phyloP scores from a whole-genome alignment of 2,888 invertebrate genomes.

The Andrena praecox region DNA sequence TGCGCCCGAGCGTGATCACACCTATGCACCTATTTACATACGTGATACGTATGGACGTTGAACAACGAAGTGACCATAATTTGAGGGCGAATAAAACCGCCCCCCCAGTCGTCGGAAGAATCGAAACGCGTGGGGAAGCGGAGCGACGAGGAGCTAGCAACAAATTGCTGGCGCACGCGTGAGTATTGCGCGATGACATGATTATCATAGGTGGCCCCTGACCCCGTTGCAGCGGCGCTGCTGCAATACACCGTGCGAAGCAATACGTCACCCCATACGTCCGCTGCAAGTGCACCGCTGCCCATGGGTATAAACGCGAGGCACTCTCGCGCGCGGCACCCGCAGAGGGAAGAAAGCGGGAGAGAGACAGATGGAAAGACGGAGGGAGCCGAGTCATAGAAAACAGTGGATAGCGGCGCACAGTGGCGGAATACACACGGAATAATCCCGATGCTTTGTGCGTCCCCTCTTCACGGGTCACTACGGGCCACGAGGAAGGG shows the following conservation, averaged over 20 bases:
- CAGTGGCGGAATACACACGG: slow-evolving; percentile 36
- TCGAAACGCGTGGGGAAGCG: background rate
- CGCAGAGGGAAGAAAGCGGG: background rate
- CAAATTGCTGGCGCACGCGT: slow-evolving; percentile 53
- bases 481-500: slow-evolving; percentile 26
- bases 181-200: slow-evolving; percentile 68
- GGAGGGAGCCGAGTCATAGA: slow-evolving; percentile 10
- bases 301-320: slow-evolving; percentile 55
- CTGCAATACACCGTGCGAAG: slow-evolving; percentile 67
- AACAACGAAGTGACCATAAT: background rate
- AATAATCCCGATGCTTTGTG: slow-evolving; percentile 55
- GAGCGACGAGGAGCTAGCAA: slow-evolving; percentile 10
- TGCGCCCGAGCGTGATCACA: background rate
- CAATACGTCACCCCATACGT: slow-evolving; percentile 76
- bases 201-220: slow-evolving; percentile 68
- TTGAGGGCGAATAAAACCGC: background rate
- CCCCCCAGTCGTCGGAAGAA: background rate
- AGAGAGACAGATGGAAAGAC: background rate
- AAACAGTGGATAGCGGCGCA: slow-evolving; percentile 35
- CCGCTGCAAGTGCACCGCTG: slow-evolving; percentile 68
- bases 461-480: slow-evolving; percentile 33
- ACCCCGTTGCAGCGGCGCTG: slow-evolving; percentile 68
- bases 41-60: background rate
- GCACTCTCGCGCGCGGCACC: slow-evolving; percentile 23
- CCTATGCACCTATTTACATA: background rate